phyloP scores from a whole-genome alignment of 2,888 invertebrate species.

The Charanyca ferruginea region DNA sequence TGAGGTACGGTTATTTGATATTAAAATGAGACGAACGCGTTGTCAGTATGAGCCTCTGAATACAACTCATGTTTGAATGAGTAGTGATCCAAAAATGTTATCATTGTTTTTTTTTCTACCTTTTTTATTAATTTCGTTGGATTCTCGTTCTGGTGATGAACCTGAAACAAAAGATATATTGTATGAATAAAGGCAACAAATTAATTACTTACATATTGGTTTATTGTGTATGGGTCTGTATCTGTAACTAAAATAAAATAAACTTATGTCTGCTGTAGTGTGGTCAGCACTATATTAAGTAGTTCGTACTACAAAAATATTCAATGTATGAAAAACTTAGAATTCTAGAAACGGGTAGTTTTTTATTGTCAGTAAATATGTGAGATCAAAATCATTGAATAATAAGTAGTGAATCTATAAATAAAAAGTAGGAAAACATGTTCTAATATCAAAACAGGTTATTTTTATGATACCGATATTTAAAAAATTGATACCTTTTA shows the following conservation, averaged over 20 bases:
- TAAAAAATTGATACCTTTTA: constrained; percentile 25
- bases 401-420: constrained; percentile 38
- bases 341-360: constrained; percentile 10
- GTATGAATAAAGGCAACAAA: constrained; percentile 21
- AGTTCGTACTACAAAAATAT: background rate
- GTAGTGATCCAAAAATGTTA: constrained; percentile 43
- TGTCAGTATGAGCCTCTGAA: constrained; percentile 63
- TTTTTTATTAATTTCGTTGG: constrained; percentile 86
- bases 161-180: constrained; percentile 78
- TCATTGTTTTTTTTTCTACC: constrained; percentile 73
- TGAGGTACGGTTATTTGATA: constrained; percentile 77
- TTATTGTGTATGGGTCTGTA: background rate
- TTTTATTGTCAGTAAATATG: constrained; percentile 15
- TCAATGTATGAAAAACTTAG: constrained; percentile 10
- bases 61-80: constrained; percentile 63
- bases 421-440: constrained; percentile 40
- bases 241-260: no score
- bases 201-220: background rate
- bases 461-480: constrained; percentile 35
- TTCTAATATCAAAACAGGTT: constrained; percentile 48
- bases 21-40: constrained; percentile 71
- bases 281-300: background rate
- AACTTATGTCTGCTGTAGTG: background rate
- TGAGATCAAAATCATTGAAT: constrained; percentile 26
- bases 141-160: constrained; percentile 83